Percentiles rank a stretch among this genome's conserved stretches.
phyloP scores from a whole-genome alignment of 2,797 vertebrate genomes.

The Anguilla pacifica region DNA sequence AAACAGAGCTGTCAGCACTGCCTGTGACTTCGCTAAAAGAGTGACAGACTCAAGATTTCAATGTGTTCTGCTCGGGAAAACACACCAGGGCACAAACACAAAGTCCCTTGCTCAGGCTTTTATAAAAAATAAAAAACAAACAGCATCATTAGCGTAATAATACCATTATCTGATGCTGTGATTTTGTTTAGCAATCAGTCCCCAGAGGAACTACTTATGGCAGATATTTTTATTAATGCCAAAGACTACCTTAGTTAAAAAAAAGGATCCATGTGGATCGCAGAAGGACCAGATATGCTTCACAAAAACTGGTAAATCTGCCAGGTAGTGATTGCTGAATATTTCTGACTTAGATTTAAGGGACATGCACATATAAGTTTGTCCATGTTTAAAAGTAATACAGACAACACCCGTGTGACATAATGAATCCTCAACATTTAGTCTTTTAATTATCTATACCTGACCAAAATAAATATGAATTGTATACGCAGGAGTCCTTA shows the following conservation, averaged over 20 bases:
- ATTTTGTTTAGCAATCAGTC: not conserved
- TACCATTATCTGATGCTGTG: not conserved
- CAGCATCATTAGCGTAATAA: not conserved
- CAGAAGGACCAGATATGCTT: not conserved
- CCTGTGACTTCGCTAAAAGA: not conserved
- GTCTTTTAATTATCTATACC: too few relatives aligned
- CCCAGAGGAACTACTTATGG: too few relatives aligned
- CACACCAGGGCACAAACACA: not conserved
- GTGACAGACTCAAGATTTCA: not conserved
- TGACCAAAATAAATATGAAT: too few relatives aligned
- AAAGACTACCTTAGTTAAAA: too few relatives aligned
- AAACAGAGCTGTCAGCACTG: conserved; percentile 20
- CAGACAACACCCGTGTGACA: too few relatives aligned
- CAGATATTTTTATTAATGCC: too few relatives aligned
- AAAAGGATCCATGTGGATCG: not conserved
- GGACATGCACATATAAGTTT: not conserved
- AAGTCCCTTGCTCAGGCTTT: not conserved
- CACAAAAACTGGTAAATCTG: not conserved
- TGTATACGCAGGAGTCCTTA: not conserved
- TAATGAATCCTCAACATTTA: too few relatives aligned
- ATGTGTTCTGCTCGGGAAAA: not conserved
- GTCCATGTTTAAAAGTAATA: not conserved
- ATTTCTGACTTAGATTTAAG: not conserved
- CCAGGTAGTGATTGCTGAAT: not conserved
- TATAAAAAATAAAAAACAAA: not conserved